phyloP scores from a whole-genome alignment of 2,888 invertebrate genomes.

The Perizoma affinitatum region DNA sequence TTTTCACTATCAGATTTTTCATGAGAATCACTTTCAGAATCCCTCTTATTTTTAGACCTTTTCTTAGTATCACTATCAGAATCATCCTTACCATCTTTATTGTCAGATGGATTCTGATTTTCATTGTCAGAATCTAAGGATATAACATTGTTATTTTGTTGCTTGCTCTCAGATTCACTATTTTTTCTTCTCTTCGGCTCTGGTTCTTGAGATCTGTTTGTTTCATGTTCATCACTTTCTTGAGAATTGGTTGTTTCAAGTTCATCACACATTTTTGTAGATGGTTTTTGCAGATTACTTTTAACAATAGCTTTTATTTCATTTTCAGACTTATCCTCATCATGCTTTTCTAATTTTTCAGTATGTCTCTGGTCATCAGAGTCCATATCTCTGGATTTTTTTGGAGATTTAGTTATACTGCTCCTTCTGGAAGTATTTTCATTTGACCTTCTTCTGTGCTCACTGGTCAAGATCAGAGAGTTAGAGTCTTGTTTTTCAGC shows the following conservation, averaged over 20 bases:
- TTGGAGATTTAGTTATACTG: slow-evolving; percentile 9
- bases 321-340: slow-evolving; percentile 49
- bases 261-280: too few species aligned
- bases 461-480: slow-evolving; percentile 4
- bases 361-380: slow-evolving; percentile 11
- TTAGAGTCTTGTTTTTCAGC: slow-evolving; percentile 2
- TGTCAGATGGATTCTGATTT: neutral
- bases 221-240: slow-evolving; percentile 22
- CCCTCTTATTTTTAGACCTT: neutral
- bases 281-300: neutral
- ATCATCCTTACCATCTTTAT: slow-evolving; percentile 4
- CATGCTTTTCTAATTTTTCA: slow-evolving; percentile 38
- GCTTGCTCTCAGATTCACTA: slow-evolving; percentile 19
- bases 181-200: slow-evolving; percentile 27
- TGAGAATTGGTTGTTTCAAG: slow-evolving; percentile 14
- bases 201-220: slow-evolving; percentile 22
- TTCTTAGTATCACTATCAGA: neutral
- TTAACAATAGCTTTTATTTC: slow-evolving; percentile 13
- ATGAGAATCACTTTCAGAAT: slow-evolving; percentile 20
- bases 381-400: slow-evolving; percentile 3
- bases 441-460: slow-evolving; percentile 7
- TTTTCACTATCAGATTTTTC: slow-evolving; percentile 3
- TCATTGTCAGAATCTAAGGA: slow-evolving; percentile 3
- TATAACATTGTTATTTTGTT: slow-evolving; percentile 24
- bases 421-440: slow-evolving; percentile 7